Percentiles rank a stretch among this genome's conserved stretches.
Conservation (phyloP, 2,113 vertebrate species). For the Axis porcinus region DNA sequence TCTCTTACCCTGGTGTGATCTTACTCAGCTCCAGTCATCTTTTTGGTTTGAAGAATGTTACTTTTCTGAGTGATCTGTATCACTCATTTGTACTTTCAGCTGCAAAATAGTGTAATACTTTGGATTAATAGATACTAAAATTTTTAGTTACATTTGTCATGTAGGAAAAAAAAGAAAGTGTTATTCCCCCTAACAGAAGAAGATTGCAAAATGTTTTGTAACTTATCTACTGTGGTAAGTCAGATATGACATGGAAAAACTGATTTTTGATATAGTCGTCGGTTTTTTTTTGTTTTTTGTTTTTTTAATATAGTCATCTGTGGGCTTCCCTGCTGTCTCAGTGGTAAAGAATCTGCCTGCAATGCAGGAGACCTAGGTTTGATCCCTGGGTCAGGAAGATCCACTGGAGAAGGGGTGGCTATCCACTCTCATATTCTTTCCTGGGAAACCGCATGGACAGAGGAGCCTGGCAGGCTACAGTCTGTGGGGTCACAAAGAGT, state of each 20-base stretch:
- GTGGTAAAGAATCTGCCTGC: background rate
- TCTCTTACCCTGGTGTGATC: background rate
- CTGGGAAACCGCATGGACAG: background rate
- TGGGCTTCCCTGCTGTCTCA: background rate
- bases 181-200: background rate
- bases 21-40: background rate
- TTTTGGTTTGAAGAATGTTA: background rate
- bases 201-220: background rate
- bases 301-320: background rate
- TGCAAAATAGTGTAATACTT: background rate
- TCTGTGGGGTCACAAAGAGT: background rate
- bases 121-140: constrained; percentile 8
- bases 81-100: background rate
- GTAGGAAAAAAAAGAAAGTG: background rate
- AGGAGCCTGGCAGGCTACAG: background rate
- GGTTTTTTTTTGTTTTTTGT: background rate
- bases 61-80: background rate
- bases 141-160: background rate
- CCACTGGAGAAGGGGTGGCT: background rate
- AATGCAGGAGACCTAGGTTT: background rate
- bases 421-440: background rate
- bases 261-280: background rate
- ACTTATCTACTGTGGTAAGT: background rate
- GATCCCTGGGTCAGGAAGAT: background rate
- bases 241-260: background rate